Evolutionary conservation across 92 coral and sea anemone genomes (phyloP), one percentile per base, ranked within the genome.

Genomic region (Porites cylindrica): DNA sequence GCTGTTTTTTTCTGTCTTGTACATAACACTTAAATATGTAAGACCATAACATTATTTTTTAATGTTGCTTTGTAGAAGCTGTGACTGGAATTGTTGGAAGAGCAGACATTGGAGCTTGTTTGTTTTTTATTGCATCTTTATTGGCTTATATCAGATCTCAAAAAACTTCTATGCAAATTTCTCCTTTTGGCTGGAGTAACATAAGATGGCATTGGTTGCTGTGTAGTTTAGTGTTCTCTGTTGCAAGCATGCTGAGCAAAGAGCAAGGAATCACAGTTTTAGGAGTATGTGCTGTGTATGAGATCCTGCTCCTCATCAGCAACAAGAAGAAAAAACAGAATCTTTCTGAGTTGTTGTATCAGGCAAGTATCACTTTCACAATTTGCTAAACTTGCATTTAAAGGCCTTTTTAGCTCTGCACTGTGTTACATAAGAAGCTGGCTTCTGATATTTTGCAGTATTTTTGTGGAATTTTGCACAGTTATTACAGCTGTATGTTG

Each of bases 61-160:
- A 38, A 38, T 73, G 76, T 52, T 79, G 61, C 24, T 10, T 52
- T 10, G 19, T 94, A 96, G 99, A 96, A 85, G 99, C 99, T 23
- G 99, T 96, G 51, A 92, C 99, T 10, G 99, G 99, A 16, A 54
- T 96, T 74, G 99, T 96, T 32, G 99, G 99, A 20, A 90, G 99
- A 58, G 99, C 99, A 72, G 99, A 96, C 77, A 91, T 96, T 32
- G 98, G 93, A 32, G 98, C 99, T 61, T 93, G 99, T 23, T 66
- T 95, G 84, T 95, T 96, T 58, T 96, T 94, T 79, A 84, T 94
- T 59, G 87, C 88, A 26, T 92, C 99, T 11, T 86, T 96, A 70
- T 76, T 95, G 56, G 84, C 96, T 1, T 96, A 96, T 89, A 89
- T 88, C 20, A 88, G 87, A 70, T 88, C 96, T 23, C 91, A 91